Base-by-base conservation (phyloP, 2,113 vertebrate genomes). In the Rousettus leschenaultii region DNA sequence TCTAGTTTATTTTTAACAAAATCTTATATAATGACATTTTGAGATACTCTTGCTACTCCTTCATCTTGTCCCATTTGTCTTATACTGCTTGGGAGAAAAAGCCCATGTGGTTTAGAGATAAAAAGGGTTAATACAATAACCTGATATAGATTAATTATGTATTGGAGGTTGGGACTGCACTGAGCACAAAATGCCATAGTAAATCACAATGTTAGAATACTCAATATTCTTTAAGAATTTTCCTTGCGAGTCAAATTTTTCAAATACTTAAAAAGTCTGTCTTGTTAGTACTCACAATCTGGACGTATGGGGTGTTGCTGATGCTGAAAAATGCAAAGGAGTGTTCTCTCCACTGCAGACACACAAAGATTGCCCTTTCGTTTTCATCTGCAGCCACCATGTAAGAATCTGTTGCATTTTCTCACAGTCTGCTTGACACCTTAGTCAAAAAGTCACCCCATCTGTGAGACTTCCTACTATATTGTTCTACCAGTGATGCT, bases 341-440 rank as follows among this genome's bases (percentile, higher is more conserved):
- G n/a, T 66, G 18, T 85, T 96, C 84, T 95, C 43, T 77, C 53
- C 15, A 1, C 63, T 55, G 88, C 51, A 94, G 88, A 94, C 66
- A 68, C 83, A 55, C 57, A 59, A 28, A 63, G 86, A 78, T 73
- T 91, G 80, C 94, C 85, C 94, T 95, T 97, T 93, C 77, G 2
- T 97, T 78, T 91, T 96, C 85, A 86, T 88, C 93, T 84, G 40
- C 86, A 92, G 91, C 71, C 51, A 53, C 73, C 28, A 11, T 21
- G 14, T 35, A 70, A 68, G 91, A 94, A 86, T 96, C 88, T 93
- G 83, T 85, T 91, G 83, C 53, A 0, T 79, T 94, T 92, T 77
- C 89, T 88, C 85, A 73, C 85, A 97, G 91, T 96, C 94, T 97
- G 88, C 71, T 87, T 95, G 82, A 96, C 66, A 94, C 91, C 85